Evolutionary conservation across 53 echinoderm and acorn worm genomes (phyloP).

Genomic region (Paracentrotus lividus): DNA sequence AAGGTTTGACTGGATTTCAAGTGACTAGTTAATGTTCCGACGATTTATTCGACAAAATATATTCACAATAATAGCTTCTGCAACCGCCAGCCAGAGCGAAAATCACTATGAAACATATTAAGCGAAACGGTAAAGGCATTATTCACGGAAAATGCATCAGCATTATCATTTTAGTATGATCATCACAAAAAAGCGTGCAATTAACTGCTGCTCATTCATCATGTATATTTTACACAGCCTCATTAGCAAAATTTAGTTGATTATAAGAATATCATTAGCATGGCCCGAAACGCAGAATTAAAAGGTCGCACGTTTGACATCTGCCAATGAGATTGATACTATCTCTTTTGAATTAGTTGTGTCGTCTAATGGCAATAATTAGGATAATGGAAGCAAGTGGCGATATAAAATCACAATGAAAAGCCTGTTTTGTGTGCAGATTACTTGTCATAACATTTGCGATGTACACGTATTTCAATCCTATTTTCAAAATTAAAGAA

Average conservation of each 20-base stretch:
- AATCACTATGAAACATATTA: neutral
- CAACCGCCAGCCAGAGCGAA: neutral
- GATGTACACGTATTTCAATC: too few relatives aligned
- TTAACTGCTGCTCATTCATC: neutral
- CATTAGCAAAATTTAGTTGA: neutral
- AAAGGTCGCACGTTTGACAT: neutral
- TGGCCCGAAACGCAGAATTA: neutral
- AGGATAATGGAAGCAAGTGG: neutral
- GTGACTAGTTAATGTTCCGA: too few relatives aligned
- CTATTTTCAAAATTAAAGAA: too few relatives aligned
- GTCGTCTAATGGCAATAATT: neutral
- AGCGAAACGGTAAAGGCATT: neutral
- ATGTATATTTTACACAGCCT: neutral
- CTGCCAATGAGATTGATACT: neutral
- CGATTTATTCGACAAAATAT: too few relatives aligned
- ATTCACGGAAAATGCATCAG: neutral
- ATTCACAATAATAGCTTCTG: neutral
- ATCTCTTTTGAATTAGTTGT: neutral
- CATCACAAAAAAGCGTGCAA: neutral
- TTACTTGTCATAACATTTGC: too few relatives aligned
- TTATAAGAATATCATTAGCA: neutral
- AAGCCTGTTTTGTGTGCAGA: too few relatives aligned
- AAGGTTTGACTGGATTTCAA: too few relatives aligned
- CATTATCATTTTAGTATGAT: conserved; percentile 7
- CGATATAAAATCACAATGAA: neutral